phyloP scores from a whole-genome alignment of 2,888 invertebrate genomes.

The Corbicula japonica region DNA sequence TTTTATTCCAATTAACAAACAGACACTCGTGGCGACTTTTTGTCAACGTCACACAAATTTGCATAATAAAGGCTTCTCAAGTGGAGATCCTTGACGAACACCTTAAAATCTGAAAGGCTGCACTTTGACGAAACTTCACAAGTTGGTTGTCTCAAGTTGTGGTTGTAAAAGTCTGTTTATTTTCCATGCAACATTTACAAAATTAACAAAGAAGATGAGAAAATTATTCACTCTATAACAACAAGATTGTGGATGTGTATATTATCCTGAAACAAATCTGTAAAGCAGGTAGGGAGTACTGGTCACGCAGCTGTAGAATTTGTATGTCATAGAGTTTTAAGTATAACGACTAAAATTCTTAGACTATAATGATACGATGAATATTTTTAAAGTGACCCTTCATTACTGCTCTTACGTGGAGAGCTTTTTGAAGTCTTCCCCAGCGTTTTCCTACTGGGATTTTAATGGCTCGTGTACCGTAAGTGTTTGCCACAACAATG shows the following conservation, averaged over 20 bases:
- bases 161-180: slow-evolving; percentile 25
- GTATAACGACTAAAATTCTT: too few species aligned
- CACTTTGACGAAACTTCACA: slow-evolving; percentile 25
- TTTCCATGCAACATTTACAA: slow-evolving; percentile 28
- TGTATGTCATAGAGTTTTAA: too few species aligned
- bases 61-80: slow-evolving; percentile 58
- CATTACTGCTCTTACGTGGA: too few species aligned
- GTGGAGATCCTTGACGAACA: slow-evolving; percentile 52
- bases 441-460: not conserved
- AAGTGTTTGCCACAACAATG: slow-evolving; percentile 30
- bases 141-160: slow-evolving; percentile 14
- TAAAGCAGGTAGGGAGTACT: too few species aligned
- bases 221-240: slow-evolving; percentile 44
- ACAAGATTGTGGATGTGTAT: too few species aligned
- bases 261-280: too few species aligned
- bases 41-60: slow-evolving; percentile 52
- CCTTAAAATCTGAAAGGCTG: slow-evolving; percentile 19
- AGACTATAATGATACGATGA: too few species aligned
- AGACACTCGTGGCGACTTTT: slow-evolving; percentile 47
- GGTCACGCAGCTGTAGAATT: too few species aligned
- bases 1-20: slow-evolving; percentile 64
- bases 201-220: slow-evolving; percentile 43
- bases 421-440: not conserved
- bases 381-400: too few species aligned
- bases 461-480: not conserved